Percentiles rank a stretch among this genome's conserved stretches.
These are phyloP conservation scores for Leptinotarsa rubiginosa DNA, from an alignment of 2,888 invertebrate genomes.

Conservation along the genomic window DNA sequence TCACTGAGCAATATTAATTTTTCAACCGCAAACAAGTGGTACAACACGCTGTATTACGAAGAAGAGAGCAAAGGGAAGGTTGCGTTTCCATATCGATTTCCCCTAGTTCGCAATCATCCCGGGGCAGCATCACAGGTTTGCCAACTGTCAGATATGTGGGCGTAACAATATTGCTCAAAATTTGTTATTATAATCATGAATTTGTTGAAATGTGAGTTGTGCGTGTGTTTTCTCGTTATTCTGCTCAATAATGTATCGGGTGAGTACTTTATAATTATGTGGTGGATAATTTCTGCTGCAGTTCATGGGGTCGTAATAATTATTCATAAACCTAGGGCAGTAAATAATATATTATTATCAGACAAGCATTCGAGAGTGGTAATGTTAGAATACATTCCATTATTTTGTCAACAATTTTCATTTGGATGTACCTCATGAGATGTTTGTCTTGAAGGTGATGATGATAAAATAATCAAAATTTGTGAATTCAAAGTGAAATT, in stretches of 20 bases:
- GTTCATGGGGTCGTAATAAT: not conserved
- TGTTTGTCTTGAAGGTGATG: too few relatives aligned
- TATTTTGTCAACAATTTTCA: not conserved
- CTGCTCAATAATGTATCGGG: conserved; percentile 51
- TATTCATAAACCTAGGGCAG: not conserved
- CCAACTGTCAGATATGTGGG: conserved; percentile 54
- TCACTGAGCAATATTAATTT: too few relatives aligned
- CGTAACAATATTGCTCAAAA: conserved; percentile 50
- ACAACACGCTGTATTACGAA: conserved; percentile 4
- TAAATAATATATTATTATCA: not conserved
- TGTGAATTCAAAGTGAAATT: too few relatives aligned
- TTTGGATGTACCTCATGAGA: too few relatives aligned
- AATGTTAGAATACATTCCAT: not conserved
- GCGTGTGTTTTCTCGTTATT: conserved; percentile 41
- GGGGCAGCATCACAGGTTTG: conserved; percentile 45
- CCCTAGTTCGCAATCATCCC: conserved; percentile 48
- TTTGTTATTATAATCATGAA: conserved; percentile 43
- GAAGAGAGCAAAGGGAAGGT: conserved; percentile 13
- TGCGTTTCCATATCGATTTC: conserved; percentile 52
- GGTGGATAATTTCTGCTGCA: too few relatives aligned
- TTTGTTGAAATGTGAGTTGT: conserved; percentile 41
- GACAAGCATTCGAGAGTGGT: not conserved
- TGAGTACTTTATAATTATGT: conserved; percentile 35
- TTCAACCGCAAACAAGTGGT: not conserved
- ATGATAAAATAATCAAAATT: too few relatives aligned